A percentile compares a stretch with the other conserved stretches of the same genome.
phyloP scores from a whole-genome alignment of 2,797 vertebrate genomes.

The Propithecus perrieri region DNA sequence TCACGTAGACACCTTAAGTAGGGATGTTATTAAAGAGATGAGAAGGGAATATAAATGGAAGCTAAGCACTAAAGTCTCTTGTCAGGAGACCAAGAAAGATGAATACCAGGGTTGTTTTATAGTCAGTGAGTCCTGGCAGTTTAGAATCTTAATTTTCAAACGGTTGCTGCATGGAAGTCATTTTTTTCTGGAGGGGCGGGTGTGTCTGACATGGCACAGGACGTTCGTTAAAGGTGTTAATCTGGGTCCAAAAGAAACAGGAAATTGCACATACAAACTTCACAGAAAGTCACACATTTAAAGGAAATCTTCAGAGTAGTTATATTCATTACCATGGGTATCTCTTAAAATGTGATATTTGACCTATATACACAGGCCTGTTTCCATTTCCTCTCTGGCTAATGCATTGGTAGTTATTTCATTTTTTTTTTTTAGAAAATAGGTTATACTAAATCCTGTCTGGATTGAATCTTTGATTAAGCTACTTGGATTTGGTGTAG shows the following conservation, averaged over 20 bases:
- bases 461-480: neutral
- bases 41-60: neutral
- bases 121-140: neutral
- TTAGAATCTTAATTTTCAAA: conserved; percentile 4
- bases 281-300: neutral
- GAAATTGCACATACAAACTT: neutral
- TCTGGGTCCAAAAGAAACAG: neutral
- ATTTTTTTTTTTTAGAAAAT: neutral
- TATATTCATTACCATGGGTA: neutral
- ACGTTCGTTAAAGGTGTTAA: neutral
- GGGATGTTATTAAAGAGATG: neutral
- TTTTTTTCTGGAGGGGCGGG: neutral
- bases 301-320: neutral
- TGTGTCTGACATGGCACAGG: neutral
- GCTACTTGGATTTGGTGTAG: neutral
- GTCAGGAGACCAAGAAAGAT: neutral
- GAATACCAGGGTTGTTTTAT: neutral
- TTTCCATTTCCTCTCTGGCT: neutral
- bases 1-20: neutral
- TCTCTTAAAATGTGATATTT: neutral
- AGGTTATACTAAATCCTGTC: neutral
- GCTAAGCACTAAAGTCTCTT: neutral
- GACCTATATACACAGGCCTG: neutral
- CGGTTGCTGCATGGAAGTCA: neutral
- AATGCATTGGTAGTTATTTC: neutral